Evolutionary conservation across 1,140 invertebrate species (phyloP).

Genomic region (Teleogryllus occipitalis): DNA sequence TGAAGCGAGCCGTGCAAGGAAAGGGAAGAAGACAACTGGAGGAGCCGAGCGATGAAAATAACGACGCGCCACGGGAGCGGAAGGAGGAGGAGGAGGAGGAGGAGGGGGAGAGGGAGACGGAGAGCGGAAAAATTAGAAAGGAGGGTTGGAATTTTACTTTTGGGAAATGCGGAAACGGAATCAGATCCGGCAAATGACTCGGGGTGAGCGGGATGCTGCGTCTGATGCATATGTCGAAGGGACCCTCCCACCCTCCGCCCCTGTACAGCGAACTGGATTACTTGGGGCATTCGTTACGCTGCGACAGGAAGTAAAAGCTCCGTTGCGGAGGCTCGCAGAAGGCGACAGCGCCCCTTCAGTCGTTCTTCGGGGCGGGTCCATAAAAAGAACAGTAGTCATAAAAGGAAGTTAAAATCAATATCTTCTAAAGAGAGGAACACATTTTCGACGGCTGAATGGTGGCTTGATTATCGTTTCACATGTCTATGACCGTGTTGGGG

Average conservation of each 20-base stretch:
- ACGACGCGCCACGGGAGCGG: not conserved
- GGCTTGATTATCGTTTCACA: no score
- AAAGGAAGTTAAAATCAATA: no score
- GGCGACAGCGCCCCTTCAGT: no score
- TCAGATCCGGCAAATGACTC: not conserved
- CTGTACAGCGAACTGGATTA: not conserved
- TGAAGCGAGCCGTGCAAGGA: not conserved
- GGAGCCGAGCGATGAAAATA: not conserved
- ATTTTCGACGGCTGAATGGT: no score
- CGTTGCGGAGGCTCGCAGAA: no score
- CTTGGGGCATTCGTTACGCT: not conserved
- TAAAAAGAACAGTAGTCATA: no score
- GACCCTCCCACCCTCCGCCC: not conserved
- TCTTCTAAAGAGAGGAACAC: no score
- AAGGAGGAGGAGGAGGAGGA: not conserved
- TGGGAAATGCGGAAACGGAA: constrained; percentile 14
- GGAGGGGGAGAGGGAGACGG: not conserved
- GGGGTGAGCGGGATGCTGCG: not conserved
- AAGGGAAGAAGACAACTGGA: constrained; percentile 10
- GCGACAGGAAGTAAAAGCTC: no score
- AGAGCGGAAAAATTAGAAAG: not conserved
- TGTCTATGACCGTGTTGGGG: no score
- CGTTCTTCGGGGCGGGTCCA: no score
- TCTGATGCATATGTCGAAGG: not conserved
- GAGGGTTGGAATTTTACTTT: constrained; percentile 17